A percentile compares a stretch with the other conserved stretches of the same genome.
Conservation (phyloP, 2,797 vertebrate genomes). For the Oreochromis grahami region DNA sequence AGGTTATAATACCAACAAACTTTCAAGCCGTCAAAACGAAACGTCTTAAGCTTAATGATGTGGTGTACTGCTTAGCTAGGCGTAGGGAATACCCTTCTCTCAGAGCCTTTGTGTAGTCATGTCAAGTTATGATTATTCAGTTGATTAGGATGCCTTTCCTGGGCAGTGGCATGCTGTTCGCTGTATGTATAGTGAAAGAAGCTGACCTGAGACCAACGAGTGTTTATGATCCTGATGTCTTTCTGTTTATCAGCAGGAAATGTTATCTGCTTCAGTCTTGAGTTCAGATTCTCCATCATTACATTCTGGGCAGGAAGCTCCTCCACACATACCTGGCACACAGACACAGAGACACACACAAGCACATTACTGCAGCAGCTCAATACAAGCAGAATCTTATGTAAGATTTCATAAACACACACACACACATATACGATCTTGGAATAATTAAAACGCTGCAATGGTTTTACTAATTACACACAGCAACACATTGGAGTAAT, state of each 20-base stretch:
- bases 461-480: background rate
- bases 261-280: conserved; percentile 76
- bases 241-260: conserved; percentile 84
- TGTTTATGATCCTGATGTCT: conserved; percentile 84
- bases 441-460: background rate
- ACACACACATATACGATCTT: rapidly evolving
- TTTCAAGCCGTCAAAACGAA: background rate
- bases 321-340: conserved; percentile 77
- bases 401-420: background rate
- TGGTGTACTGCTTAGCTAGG: background rate
- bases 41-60: background rate
- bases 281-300: conserved; percentile 85
- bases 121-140: rapidly evolving
- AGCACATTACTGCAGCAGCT: background rate
- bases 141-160: rapidly evolving
- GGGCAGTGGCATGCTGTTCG: background rate
- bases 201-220: conserved; percentile 88
- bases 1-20: background rate
- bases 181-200: background rate
- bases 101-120: background rate
- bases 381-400: background rate
- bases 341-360: conserved; percentile 2
- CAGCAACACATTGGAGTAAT: background rate
- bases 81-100: rapidly evolving
- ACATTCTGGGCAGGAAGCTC: conserved; percentile 82